Conservation (phyloP, 1,140 invertebrate genomes). For the Elymnias hypermnestra region DNA sequence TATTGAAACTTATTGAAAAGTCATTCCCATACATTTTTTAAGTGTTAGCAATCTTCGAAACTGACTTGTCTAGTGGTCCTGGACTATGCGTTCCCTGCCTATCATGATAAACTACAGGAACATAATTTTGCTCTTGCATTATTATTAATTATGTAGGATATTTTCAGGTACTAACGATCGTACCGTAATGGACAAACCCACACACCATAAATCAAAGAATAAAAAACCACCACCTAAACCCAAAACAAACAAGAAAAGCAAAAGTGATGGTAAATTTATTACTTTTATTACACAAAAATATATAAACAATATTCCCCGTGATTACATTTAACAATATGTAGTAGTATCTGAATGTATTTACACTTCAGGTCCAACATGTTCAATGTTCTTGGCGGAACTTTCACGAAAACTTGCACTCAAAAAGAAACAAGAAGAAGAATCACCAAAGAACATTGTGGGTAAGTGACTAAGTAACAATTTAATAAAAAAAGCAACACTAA, state of each 20-base stretch:
- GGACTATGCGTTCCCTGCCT: too few relatives aligned
- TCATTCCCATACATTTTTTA: too few relatives aligned
- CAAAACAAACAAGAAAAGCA: constrained; percentile 53
- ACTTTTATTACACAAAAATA: background rate
- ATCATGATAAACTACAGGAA: too few relatives aligned
- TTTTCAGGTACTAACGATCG: too few relatives aligned
- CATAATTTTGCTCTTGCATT: too few relatives aligned
- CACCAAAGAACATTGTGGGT: constrained; percentile 48
- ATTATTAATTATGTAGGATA: too few relatives aligned
- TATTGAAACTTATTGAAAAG: too few relatives aligned
- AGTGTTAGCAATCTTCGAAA: too few relatives aligned
- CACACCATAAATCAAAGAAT: constrained; percentile 43
- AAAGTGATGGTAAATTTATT: constrained; percentile 45
- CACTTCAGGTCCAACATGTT: constrained; percentile 48
- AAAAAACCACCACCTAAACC: constrained; percentile 44
- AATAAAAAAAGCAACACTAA: background rate
- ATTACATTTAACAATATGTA: too few relatives aligned
- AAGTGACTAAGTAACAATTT: constrained; percentile 24
- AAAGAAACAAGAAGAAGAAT: constrained; percentile 48
- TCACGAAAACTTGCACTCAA: constrained; percentile 46
- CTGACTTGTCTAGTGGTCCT: too few relatives aligned
- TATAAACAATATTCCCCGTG: too few relatives aligned
- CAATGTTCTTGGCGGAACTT: constrained; percentile 58
- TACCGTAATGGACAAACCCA: constrained; percentile 49
- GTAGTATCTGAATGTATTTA: background rate